Evolutionary conservation across 2,113 vertebrate genomes (phyloP), one percentile per base, ranked within the genome.

Genomic region (Dinomys branickii): DNA sequence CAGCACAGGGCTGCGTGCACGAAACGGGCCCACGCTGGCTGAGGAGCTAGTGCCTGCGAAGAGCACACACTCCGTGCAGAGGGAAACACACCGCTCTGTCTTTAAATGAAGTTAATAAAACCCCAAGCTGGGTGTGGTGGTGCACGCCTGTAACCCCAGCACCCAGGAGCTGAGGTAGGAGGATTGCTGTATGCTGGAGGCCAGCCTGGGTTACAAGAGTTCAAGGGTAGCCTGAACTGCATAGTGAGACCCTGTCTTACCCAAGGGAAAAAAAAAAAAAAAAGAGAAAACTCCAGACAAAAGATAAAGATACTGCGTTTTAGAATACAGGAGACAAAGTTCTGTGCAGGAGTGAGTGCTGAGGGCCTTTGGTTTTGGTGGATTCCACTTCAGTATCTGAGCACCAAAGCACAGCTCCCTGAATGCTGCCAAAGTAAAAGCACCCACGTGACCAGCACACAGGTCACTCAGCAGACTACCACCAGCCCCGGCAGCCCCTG

Each of bases 51-150:
- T 38, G 38, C 3, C 22, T 38, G 90, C 65, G 59, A 85, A 13
- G 83, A 65, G 65, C 28, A 85, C 85, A 71, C 54, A 90, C 19
- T 91, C 30, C 87, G 12, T 33, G 52, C 47, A 56, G 24, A 78
- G 1, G 87, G 54, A 96, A 91, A 83, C 14, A 94, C 28, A 91
- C 47, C 63, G 22, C 59, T 85, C 38, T 80, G 65, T 63, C 93
- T 81, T 83, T 41, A 88, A 85, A 82, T 85, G 2, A 91, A 92
- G 61, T 58, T 41, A 90, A 73, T 63, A 92, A 89, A 90, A 90
- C 8, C 44, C n/a, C 71, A 86, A 69, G 67, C 67, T 9, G 35
- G 17, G 35, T 3, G 3, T 69, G 33, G 35, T 69, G 35, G 35
- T 8, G n/a, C n/a, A n/a, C 67, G n/a, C 3, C 35, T n/a, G 67